These are phyloP conservation scores for Portevinia maculata DNA, from an alignment of 2,888 invertebrate species.

Conservation along the genomic window DNA sequence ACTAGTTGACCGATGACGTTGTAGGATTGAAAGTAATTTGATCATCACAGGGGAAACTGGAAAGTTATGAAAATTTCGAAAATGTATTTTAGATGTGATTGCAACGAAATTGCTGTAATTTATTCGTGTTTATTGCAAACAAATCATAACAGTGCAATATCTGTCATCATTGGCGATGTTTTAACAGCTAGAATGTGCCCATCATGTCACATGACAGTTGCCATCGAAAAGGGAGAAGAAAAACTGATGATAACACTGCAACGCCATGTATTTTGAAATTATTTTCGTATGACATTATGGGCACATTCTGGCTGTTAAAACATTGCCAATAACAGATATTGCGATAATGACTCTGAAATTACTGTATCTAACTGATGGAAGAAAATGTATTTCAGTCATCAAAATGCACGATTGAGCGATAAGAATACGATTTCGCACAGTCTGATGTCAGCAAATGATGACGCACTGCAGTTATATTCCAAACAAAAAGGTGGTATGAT, in stretches of 20 bases:
- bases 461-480: not conserved
- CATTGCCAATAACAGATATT: constrained; percentile 40
- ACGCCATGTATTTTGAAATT: constrained; percentile 7
- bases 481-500: no score
- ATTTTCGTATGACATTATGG: constrained; percentile 29
- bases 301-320: constrained; percentile 37
- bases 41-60: constrained; percentile 37
- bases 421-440: constrained; percentile 2
- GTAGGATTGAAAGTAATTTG: constrained; percentile 40
- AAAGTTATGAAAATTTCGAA: constrained; percentile 54
- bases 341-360: constrained; percentile 31
- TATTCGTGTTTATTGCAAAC: constrained; percentile 8
- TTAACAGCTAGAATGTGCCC: no score
- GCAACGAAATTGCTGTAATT: constrained; percentile 11
- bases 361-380: constrained; percentile 39
- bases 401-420: not conserved
- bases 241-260: no score
- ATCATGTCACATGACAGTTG: no score
- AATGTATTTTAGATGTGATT: constrained; percentile 11
- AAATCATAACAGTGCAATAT: not conserved
- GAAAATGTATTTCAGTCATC: constrained; percentile 13
- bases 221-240: no score
- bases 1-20: constrained; percentile 19
- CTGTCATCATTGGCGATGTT: no score
- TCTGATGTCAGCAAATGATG: not conserved